Evolutionary conservation across 2,797 vertebrate genomes (phyloP).

Genomic region (Carduelis carduelis): DNA sequence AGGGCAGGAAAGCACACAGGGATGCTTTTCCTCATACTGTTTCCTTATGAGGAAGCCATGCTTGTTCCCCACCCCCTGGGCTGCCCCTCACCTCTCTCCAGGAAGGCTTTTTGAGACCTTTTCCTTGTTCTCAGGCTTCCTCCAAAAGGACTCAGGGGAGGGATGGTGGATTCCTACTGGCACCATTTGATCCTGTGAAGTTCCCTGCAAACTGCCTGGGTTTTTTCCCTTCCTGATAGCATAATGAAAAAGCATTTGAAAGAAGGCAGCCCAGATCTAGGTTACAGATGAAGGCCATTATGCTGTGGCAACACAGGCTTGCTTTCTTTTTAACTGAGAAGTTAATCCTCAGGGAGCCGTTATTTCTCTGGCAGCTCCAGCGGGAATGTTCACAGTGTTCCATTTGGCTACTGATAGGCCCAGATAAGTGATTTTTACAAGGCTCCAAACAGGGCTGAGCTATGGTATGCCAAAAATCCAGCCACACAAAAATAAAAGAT

Average conservation of each 20-base stretch:
- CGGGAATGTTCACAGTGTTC: background rate
- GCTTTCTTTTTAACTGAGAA: background rate
- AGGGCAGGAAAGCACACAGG: background rate
- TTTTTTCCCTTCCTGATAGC: background rate
- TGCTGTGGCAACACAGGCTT: background rate
- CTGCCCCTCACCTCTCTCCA: background rate
- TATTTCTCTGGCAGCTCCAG: background rate
- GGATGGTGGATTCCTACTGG: background rate
- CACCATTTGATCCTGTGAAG: background rate
- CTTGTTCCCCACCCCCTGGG: background rate
- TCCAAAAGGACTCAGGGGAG: background rate
- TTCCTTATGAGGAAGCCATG: background rate
- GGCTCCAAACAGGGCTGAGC: background rate
- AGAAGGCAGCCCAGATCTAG: constrained; percentile 38
- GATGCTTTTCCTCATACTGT: background rate
- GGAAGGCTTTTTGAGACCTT: background rate
- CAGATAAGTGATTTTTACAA: constrained; percentile 41
- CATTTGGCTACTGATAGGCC: background rate
- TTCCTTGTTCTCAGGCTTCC: background rate
- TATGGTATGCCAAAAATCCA: constrained; percentile 23
- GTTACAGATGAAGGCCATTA: constrained; percentile 52
- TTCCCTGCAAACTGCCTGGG: fast-evolving
- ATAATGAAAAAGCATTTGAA: background rate
- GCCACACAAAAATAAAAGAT: background rate
- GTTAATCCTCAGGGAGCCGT: background rate